A percentile compares a stretch with the other conserved stretches of the same genome.
These are phyloP conservation scores for Ophioninae sp. DNA, from an alignment of 2,888 invertebrate genomes.

Conservation along the genomic window DNA sequence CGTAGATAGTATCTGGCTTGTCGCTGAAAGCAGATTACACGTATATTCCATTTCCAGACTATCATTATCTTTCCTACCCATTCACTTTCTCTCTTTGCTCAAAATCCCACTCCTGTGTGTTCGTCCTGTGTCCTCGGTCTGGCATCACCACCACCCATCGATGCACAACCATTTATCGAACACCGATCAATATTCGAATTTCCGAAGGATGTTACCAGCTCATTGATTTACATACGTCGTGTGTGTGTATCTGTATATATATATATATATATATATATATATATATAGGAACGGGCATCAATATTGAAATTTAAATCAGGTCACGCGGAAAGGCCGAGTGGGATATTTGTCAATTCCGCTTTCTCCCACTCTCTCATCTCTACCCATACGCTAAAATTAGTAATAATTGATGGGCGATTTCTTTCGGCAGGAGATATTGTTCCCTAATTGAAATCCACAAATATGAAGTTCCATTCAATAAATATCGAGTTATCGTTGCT, in stretches of 20 bases:
- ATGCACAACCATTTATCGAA: conserved; percentile 32
- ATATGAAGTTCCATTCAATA: no score
- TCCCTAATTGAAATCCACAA: background rate
- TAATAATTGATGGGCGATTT: background rate
- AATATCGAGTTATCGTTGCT: background rate
- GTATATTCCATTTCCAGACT: background rate
- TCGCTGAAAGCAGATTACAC: background rate
- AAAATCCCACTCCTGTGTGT: background rate
- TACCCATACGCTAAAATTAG: background rate
- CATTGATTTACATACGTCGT: conserved; percentile 28
- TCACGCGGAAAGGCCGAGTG: conserved; percentile 25
- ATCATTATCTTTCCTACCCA: conserved; percentile 19
- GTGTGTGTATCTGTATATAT: background rate
- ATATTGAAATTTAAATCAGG: conserved; percentile 46
- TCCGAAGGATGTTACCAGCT: conserved; percentile 11
- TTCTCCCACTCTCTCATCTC: background rate
- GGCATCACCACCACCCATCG: conserved; percentile 3
- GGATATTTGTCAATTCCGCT: conserved; percentile 25
- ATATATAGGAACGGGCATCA: background rate
- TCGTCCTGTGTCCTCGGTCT: background rate
- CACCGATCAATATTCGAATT: conserved; percentile 46
- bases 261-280: no score
- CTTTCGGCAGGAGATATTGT: background rate
- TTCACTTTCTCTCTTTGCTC: conserved; percentile 9
- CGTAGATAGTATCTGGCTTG: conserved; percentile 4